Evolutionary conservation across 1,140 invertebrate species (phyloP), one percentile per base, ranked within the genome.

Genomic region (Leptonema lineaticorne): DNA sequence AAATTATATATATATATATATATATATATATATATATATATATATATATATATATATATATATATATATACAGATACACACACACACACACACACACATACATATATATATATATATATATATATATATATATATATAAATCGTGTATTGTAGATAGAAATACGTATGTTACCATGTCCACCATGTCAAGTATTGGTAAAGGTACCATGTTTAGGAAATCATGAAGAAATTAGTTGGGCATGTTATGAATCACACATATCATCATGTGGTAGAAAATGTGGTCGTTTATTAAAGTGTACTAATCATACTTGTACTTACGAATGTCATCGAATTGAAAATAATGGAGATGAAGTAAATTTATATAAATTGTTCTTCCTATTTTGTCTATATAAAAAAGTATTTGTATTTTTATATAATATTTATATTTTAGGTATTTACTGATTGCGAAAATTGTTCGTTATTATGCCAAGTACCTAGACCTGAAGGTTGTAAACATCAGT

Each of bases 201-300:
- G 53, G 84, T 94, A 0, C 85, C 86, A 2, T 97, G 95, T 78
- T 85, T 92, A 68, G 94, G 94, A 0, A 86, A 85, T 33, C 94
- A 97, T 78, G 93, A 95, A 82, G 87, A 86, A 4, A 79, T 81
- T n/a, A 77, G 86, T 14, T 88, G 89, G 81, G 88, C 91, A 0
- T 97, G 95, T 78, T 85, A 88, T 75, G 82, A 85, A 71, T 88
- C 92, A 0, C 83, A 80, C 59, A 83, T 89, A 0, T 83, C 82
- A 16, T 90, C 90, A 11, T 97, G 95, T 79, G 85, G 87, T 1
- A 84, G 90, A 53, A 76, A 80, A 26, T 96, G 93, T 82, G 90
- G 89, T 0, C 81, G 85, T 68, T 45, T 76, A 7, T 80, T 95
- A 9, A 46, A 76, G 0, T 97, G 95, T 77, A 85, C 85, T 1